Base-by-base conservation (phyloP, 1,140 invertebrate genomes). In the Apocrypta bakeri region DNA sequence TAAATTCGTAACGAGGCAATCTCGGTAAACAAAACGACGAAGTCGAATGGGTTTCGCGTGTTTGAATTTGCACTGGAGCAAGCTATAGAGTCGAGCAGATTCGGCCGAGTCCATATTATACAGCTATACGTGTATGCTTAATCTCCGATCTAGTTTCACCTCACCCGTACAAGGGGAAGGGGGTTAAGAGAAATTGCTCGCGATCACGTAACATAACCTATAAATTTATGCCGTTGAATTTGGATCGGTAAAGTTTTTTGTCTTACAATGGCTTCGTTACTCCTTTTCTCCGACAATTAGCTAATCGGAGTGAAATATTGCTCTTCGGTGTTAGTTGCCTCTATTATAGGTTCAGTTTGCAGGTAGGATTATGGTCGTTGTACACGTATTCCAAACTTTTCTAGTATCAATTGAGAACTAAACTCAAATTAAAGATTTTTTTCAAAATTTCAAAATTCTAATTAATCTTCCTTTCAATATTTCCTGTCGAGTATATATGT, bases 1-100 rank as follows among this genome's bases (percentile, higher is more conserved):
- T 73, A 21, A 73, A 73, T 73, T 48, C 71, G 71, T 42, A 73
- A 73, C 71, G 71, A 73, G 71, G 71, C 33, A 73, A 73, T 73
- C 37, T 42, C 40, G 40, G 71, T 27, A 73, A 73, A 73, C 71
- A 25, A 73, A 48, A 48, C 37, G 33, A 37, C 68, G 68, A 37
- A 12, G 48, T 56, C 48, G 48, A 56, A 37, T 17, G 17, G 48
- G 48, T n/a, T 56, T 71, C 68, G 68, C 68, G 68, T 71, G 68
- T 71, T 71, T 37, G 68, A 25, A 37, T 71, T 71, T 37, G 21
- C 68, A 71, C 48, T 17, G 48, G 48, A 7, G 48, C 48, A 56
- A 17, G 24, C 64, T 66, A 27, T 64, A 64, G 6, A 29, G n/a
- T 9, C 68, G 68, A 21, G 68, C 33, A 37, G 64, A 66, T 25